Conservation (phyloP, 2,888 invertebrate species). For the Callyntrura sp. region DNA sequence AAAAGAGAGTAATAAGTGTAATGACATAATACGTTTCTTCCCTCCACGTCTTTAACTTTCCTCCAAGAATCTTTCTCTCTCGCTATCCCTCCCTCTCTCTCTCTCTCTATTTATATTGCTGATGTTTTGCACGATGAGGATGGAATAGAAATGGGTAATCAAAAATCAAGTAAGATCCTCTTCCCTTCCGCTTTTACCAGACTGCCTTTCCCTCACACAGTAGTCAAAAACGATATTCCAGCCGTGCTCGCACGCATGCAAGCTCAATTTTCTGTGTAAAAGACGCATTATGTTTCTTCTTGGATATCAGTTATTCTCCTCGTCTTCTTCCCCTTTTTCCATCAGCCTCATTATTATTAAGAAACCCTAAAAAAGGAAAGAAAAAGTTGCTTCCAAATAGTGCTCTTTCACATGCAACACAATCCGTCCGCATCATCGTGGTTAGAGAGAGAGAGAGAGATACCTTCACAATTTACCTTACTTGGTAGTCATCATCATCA, state of each 20-base stretch:
- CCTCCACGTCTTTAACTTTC: conserved; percentile 13
- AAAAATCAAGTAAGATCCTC: conserved; percentile 72
- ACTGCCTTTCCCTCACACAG: neutral
- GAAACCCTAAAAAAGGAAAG: conserved; percentile 63
- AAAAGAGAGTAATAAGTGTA: conserved; percentile 67
- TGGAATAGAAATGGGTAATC: conserved; percentile 75
- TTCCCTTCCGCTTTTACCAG: conserved; percentile 3
- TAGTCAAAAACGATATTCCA: neutral
- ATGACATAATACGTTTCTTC: conserved; percentile 74
- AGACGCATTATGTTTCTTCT: conserved; percentile 37
- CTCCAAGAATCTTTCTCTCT: conserved; percentile 60
- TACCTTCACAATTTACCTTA: conserved; percentile 41
- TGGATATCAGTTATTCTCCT: conserved; percentile 68
- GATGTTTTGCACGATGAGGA: conserved; percentile 57
- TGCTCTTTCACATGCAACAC: conserved; percentile 38
- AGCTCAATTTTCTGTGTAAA: conserved; percentile 44
- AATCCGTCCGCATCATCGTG: conserved; percentile 28
- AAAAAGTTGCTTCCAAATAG: neutral
- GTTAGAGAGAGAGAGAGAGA: neutral
- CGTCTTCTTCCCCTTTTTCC: conserved; percentile 53
- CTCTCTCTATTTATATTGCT: conserved; percentile 54
- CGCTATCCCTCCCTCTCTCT: neutral
- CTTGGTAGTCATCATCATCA: conserved; percentile 8
- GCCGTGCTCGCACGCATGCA: conserved; percentile 40
- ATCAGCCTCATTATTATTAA: conserved; percentile 66